Conservation (phyloP, 1,140 invertebrate species). For the Cardiocondyla obscurior region DNA sequence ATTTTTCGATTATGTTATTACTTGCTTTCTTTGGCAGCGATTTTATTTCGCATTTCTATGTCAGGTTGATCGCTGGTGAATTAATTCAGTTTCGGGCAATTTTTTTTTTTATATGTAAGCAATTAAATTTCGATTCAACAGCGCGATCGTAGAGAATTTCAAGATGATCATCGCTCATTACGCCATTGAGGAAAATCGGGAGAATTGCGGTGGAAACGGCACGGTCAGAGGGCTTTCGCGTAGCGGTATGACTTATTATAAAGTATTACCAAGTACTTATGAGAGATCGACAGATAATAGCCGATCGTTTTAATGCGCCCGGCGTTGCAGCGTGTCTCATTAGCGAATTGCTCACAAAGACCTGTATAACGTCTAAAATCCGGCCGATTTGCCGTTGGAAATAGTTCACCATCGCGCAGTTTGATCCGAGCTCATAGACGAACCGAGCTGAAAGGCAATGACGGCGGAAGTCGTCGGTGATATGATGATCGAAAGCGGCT, state of each 20-base stretch:
- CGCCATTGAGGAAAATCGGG: conserved; percentile 15
- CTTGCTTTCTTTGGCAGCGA: no score
- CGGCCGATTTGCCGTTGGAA: not conserved
- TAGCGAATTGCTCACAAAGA: conserved; percentile 72
- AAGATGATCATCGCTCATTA: not conserved
- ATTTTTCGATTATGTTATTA: no score
- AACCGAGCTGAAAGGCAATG: conserved; percentile 22
- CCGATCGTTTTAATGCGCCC: conserved; percentile 63
- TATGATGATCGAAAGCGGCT: conserved; percentile 58
- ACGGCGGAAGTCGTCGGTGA: conserved; percentile 35
- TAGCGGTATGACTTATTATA: conserved; percentile 26
- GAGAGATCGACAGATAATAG: conserved; percentile 12
- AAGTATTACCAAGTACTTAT: conserved; percentile 35
- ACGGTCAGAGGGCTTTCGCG: not conserved
- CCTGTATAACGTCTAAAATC: not conserved
- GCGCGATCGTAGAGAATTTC: conserved; percentile 9
- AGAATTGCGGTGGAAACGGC: not conserved
- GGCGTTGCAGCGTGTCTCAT: conserved; percentile 71
- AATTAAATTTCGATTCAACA: conserved; percentile 1
- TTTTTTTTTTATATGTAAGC: conserved; percentile 29
- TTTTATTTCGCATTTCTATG: conserved; percentile 9
- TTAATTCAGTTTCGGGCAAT: conserved; percentile 44
- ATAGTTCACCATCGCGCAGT: conserved; percentile 21
- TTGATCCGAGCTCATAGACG: conserved; percentile 9
- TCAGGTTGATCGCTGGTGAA: not conserved